phyloP scores from a whole-genome alignment of 2,888 invertebrate genomes.

The Spisula subtruncata region DNA sequence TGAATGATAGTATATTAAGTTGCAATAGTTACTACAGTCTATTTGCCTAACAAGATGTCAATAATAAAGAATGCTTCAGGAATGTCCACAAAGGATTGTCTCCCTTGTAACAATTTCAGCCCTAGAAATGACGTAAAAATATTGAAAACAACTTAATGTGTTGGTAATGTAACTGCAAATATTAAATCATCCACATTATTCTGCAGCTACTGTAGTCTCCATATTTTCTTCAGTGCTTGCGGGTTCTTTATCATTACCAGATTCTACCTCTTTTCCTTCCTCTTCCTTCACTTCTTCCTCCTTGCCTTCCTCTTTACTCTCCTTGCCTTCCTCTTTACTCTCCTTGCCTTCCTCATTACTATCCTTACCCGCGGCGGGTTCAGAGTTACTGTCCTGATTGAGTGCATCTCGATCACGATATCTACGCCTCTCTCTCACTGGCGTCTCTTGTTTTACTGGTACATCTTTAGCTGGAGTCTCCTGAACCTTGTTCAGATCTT shows the following conservation, averaged over 20 bases:
- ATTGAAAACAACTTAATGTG: neutral
- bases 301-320: constrained; percentile 2
- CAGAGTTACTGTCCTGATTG: neutral
- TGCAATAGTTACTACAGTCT: neutral
- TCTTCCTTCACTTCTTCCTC: neutral
- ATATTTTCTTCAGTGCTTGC: neutral
- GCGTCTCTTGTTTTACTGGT: constrained; percentile 31
- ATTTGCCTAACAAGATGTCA: too few relatives aligned
- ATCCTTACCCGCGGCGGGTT: neutral
- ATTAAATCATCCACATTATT: neutral
- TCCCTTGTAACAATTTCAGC: neutral
- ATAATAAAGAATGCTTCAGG: too few relatives aligned
- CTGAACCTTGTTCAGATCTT: constrained; percentile 35
- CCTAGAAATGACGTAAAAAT: neutral
- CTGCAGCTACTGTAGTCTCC: neutral
- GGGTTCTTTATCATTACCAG: constrained; percentile 28
- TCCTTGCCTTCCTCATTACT: neutral
- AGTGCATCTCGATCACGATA: neutral
- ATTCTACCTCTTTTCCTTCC: neutral
- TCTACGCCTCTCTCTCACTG: constrained; percentile 29
- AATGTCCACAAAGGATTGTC: too few relatives aligned
- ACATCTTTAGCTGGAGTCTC: constrained; percentile 33
- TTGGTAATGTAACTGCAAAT: neutral
- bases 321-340: neutral
- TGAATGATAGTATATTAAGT: neutral